These are phyloP conservation scores for Macrotus californicus DNA, from an alignment of 2,113 vertebrate species.

Conservation along the genomic window DNA sequence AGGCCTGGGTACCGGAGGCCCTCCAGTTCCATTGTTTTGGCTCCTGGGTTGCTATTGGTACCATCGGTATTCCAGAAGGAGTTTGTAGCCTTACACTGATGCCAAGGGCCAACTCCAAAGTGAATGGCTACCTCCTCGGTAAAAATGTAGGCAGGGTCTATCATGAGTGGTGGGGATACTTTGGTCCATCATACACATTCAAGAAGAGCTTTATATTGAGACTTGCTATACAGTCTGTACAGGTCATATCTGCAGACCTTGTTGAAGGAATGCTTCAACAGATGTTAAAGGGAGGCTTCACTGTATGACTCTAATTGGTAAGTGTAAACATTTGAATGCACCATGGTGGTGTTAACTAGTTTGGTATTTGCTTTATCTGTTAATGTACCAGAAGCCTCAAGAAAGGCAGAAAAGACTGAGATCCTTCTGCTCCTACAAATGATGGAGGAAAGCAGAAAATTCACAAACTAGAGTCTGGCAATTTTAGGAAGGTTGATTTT, in stretches of 20 bases:
- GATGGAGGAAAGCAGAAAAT: background rate
- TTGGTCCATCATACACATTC: background rate
- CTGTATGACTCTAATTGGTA: background rate
- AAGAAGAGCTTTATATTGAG: background rate
- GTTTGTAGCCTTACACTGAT: background rate
- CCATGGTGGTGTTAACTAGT: background rate
- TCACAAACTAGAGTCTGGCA: background rate
- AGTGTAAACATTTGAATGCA: background rate
- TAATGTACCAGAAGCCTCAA: background rate
- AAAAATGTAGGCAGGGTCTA: background rate
- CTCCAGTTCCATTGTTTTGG: background rate
- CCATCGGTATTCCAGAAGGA: background rate
- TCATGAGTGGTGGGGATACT: accelerated
- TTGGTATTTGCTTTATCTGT: background rate
- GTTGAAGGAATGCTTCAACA: background rate
- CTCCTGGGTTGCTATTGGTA: background rate
- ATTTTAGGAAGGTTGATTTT: background rate
- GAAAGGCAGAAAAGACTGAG: background rate
- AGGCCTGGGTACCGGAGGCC: background rate
- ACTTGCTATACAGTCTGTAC: background rate
- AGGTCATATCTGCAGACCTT: background rate
- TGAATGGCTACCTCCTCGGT: background rate
- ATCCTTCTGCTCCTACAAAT: background rate
- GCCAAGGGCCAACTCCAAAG: background rate
- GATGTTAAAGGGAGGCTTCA: background rate